Evolutionary conservation across 2,797 vertebrate species (phyloP).

Genomic region (Gila robusta): DNA sequence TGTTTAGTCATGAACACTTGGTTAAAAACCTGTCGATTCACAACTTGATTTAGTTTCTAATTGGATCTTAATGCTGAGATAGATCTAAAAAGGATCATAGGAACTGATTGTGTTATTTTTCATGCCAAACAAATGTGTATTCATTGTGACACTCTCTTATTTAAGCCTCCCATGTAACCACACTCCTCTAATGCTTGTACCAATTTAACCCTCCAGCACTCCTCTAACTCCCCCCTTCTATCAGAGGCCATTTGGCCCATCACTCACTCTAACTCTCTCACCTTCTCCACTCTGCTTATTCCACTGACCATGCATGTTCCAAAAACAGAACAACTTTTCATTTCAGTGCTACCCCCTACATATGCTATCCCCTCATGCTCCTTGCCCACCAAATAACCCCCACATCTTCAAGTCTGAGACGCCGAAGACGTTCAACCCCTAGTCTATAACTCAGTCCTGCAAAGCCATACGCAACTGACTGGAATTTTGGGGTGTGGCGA

Average conservation of each 20-base stretch:
- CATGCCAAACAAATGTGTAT: neutral
- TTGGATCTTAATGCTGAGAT: neutral
- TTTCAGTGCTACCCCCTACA: slow-evolving; percentile 61
- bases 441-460: slow-evolving; percentile 61
- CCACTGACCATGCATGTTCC: slow-evolving; percentile 89
- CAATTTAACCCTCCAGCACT: slow-evolving; percentile 61
- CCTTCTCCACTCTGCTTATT: slow-evolving; percentile 84
- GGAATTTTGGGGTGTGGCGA: slow-evolving; percentile 75
- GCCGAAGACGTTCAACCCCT: slow-evolving; percentile 64
- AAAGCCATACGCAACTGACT: slow-evolving; percentile 56
- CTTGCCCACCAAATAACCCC: slow-evolving; percentile 15
- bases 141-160: slow-evolving; percentile 74
- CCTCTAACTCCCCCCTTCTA: slow-evolving; percentile 65
- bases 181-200: slow-evolving; percentile 40
- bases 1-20: neutral
- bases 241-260: slow-evolving; percentile 81
- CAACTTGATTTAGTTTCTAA: neutral
- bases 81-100: neutral
- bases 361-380: slow-evolving; percentile 33
- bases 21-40: neutral
- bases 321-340: slow-evolving; percentile 86
- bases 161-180: slow-evolving; percentile 65
- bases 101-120: slow-evolving; percentile 1
- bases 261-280: slow-evolving; percentile 83
- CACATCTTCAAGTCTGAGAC: slow-evolving; percentile 62